These are phyloP conservation scores for Oxyura jamaicensis DNA, from an alignment of 2,113 vertebrate species.

Conservation along the genomic window DNA sequence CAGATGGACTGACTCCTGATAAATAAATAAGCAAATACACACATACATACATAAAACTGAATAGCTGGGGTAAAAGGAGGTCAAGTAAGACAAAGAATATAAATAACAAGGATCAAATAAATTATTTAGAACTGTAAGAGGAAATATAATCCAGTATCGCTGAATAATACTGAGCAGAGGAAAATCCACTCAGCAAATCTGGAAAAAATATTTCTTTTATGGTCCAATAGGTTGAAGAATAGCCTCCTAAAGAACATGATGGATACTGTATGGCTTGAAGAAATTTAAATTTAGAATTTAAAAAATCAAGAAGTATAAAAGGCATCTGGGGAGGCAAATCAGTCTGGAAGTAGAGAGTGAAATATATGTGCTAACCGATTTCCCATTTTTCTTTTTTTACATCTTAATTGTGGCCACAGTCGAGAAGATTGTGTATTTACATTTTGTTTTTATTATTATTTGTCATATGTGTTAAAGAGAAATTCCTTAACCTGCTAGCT, in stretches of 20 bases:
- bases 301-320: not conserved
- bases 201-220: not conserved
- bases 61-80: not conserved
- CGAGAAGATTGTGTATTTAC: not conserved
- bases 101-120: constrained; percentile 38
- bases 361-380: not conserved
- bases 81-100: constrained; percentile 15
- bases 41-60: not conserved
- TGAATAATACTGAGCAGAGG: not conserved
- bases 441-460: not conserved
- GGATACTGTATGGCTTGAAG: not conserved
- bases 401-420: not conserved
- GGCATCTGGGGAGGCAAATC: not conserved
- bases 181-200: constrained; percentile 5
- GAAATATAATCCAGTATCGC: constrained; percentile 12
- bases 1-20: constrained; percentile 2
- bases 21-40: not conserved
- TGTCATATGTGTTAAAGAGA: not conserved
- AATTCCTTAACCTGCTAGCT: not conserved
- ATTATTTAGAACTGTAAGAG: constrained; percentile 30
- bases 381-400: not conserved
- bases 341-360: not conserved
- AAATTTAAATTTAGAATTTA: constrained; percentile 12
- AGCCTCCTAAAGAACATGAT: not conserved
- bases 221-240: not conserved